A percentile compares a stretch with the other conserved stretches of the same genome.
These are phyloP conservation scores for Keiferia lycopersicella DNA, from an alignment of 2,888 invertebrate species.

Conservation along the genomic window DNA sequence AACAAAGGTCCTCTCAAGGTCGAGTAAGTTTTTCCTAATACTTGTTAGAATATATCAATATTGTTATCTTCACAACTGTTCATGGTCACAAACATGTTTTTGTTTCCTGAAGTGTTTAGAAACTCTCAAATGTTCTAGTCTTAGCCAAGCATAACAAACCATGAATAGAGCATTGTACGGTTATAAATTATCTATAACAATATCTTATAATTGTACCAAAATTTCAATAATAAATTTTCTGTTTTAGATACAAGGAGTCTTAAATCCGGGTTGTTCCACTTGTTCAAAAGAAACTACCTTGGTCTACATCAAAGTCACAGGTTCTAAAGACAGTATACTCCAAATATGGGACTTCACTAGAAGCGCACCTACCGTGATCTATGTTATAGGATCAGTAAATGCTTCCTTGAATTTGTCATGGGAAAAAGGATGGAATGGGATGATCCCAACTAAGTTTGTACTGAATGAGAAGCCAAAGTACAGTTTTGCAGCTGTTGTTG, in stretches of 20 bases:
- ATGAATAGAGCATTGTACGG: not conserved
- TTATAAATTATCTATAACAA: not conserved
- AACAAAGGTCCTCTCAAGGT: not conserved
- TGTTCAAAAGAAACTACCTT: constrained; percentile 62
- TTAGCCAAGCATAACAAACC: not conserved
- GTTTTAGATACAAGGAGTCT: constrained; percentile 57
- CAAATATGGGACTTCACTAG: constrained; percentile 85
- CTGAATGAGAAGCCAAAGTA: constrained; percentile 76
- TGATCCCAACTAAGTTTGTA: constrained; percentile 52
- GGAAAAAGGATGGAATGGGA: constrained; percentile 45
- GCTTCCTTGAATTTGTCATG: constrained; percentile 76
- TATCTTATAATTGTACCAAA: not conserved
- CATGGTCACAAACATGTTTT: not conserved
- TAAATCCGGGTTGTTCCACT: constrained; percentile 62
- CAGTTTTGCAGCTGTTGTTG: constrained; percentile 82
- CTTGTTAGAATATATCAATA: not conserved
- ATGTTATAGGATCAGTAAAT: constrained; percentile 72
- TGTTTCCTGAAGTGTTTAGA: not conserved
- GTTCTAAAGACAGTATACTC: constrained; percentile 82
- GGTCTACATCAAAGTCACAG: constrained; percentile 79
- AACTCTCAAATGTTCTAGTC: not conserved
- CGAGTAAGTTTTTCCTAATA: not conserved
- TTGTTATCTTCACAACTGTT: not conserved
- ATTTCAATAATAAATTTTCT: constrained; percentile 46
- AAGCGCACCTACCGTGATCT: constrained; percentile 80